Percentiles rank a stretch among this genome's conserved stretches.
Evolutionary conservation across 2,113 vertebrate genomes (phyloP).

Genomic region (Lates calcarifer): DNA sequence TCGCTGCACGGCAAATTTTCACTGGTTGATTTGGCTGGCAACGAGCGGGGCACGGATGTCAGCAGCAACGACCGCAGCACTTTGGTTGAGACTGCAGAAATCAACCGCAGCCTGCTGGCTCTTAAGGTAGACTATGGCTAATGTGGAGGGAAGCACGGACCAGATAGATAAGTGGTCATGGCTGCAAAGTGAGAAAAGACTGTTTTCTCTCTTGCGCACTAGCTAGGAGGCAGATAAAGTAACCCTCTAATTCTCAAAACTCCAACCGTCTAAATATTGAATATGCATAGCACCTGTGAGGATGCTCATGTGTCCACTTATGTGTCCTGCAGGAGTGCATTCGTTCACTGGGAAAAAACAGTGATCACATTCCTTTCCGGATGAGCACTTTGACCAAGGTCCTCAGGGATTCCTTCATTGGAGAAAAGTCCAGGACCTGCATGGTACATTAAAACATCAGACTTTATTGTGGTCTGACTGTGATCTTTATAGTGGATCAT

Average conservation of each 20-base stretch:
- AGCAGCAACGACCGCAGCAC: conserved; percentile 92
- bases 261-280: neutral
- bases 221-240: too few species aligned
- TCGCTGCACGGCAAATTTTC: conserved; percentile 94
- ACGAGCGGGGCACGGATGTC: conserved; percentile 94
- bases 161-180: neutral
- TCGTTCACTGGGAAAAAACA: conserved; percentile 95
- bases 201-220: neutral
- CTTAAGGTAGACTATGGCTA: conserved; percentile 88
- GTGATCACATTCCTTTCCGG: conserved; percentile 95
- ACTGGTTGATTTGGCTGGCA: conserved; percentile 96
- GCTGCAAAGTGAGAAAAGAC: neutral
- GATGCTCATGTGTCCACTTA: neutral
- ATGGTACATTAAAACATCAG: conserved; percentile 87
- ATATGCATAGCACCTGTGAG: neutral
- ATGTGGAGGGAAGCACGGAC: neutral
- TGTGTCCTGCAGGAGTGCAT: conserved; percentile 91
- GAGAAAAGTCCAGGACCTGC: conserved; percentile 94
- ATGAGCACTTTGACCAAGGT: conserved; percentile 98
- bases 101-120: conserved; percentile 96
- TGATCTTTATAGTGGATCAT: neutral
- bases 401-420: conserved; percentile 96
- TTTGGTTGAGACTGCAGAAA: conserved; percentile 94
- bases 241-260: neutral
- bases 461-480: neutral